phyloP scores from a whole-genome alignment of 2,797 vertebrate genomes.

The Hoplostethus mediterraneus region DNA sequence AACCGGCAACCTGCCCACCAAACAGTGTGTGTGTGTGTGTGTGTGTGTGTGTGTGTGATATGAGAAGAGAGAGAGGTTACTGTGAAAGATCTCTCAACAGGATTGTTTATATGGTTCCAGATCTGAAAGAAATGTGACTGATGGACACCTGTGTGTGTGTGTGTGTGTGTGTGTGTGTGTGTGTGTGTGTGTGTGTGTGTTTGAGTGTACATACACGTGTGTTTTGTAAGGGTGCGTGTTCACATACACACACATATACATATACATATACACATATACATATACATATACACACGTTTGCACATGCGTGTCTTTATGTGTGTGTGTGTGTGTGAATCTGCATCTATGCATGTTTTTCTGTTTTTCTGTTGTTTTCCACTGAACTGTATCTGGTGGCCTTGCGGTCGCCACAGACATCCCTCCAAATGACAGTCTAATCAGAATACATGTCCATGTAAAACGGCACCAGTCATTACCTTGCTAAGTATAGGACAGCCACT shows the following conservation, averaged over 20 bases:
- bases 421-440: conserved; percentile 84
- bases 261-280: too few species aligned
- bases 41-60: conserved; percentile 6
- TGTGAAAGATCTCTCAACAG: conserved; percentile 53
- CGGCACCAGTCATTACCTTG: conserved; percentile 79
- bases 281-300: neutral
- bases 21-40: neutral
- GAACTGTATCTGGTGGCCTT: conserved; percentile 68
- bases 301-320: neutral
- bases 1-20: conserved; percentile 5
- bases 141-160: conserved; percentile 31
- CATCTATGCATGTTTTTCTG: conserved; percentile 34
- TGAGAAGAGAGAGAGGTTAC: conserved; percentile 1
- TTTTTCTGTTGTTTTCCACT: conserved; percentile 70
- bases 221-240: neutral
- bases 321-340: conserved; percentile 15
- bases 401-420: conserved; percentile 72
- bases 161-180: conserved; percentile 21
- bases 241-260: too few species aligned
- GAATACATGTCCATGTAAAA: conserved; percentile 80
- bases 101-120: conserved; percentile 12
- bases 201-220: neutral
- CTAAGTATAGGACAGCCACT: conserved; percentile 80
- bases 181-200: conserved; percentile 14
- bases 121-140: conserved; percentile 31